A percentile compares a stretch with the other conserved stretches of the same genome.
Conservation (phyloP, 1,140 invertebrate species). For the Lysiphlebus fabarum region DNA sequence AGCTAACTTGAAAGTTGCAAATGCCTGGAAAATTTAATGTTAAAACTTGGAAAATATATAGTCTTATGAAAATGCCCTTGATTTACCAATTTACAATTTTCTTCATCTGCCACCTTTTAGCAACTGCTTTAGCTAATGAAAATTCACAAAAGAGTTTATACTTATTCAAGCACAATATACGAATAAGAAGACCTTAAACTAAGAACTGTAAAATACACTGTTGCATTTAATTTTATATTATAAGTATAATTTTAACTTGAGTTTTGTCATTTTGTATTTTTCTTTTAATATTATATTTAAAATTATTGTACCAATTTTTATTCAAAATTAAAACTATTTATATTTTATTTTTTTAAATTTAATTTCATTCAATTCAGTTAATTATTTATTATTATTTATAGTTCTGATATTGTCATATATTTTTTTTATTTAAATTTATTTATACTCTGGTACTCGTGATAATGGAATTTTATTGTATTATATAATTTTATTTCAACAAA, state of each 20-base stretch:
- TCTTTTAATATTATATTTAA: too few species aligned
- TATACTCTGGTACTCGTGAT: too few species aligned
- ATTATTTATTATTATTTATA: too few species aligned
- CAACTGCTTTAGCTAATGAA: slow-evolving; percentile 9
- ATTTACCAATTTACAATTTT: slow-evolving; percentile 10
- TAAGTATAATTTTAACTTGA: background rate
- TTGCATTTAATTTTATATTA: slow-evolving; percentile 5
- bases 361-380: too few species aligned
- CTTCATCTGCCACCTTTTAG: background rate
- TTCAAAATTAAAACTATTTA: too few species aligned
- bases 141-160: slow-evolving; percentile 12
- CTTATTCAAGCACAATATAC: background rate
- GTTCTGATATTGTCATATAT: too few species aligned
- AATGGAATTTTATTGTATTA: too few species aligned
- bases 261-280: too few species aligned
- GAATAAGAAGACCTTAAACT: background rate
- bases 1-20: slow-evolving; percentile 11
- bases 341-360: too few species aligned
- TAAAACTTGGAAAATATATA: slow-evolving; percentile 7
- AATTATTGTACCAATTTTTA: too few species aligned
- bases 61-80: slow-evolving; percentile 5
- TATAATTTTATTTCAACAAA: too few species aligned
- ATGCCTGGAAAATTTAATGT: slow-evolving; percentile 15
- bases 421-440: too few species aligned
- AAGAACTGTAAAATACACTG: slow-evolving; percentile 5